Conservation (phyloP, 1,140 invertebrate genomes). For the Drosophila ohnishii region DNA sequence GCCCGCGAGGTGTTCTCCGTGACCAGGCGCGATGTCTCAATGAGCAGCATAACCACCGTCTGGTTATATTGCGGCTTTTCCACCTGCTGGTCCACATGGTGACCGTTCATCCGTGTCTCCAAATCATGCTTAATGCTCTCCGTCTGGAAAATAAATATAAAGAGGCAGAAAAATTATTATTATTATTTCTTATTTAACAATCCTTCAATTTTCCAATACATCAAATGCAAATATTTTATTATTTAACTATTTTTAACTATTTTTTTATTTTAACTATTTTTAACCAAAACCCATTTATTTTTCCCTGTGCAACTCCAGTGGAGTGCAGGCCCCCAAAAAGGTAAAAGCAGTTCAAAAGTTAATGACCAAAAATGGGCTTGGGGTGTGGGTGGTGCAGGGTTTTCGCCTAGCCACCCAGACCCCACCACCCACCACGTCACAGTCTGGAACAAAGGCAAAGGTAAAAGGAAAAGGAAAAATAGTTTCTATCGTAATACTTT, state of each 20-base stretch:
- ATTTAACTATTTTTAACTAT: no score
- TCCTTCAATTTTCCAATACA: no score
- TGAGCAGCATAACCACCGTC: slow-evolving; percentile 87
- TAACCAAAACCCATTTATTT: background rate
- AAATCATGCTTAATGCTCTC: slow-evolving; percentile 80
- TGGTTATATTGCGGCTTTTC: slow-evolving; percentile 90
- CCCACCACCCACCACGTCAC: background rate
- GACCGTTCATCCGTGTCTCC: slow-evolving; percentile 81
- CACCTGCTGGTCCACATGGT: slow-evolving; percentile 88
- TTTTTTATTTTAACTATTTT: no score
- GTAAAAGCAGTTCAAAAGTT: slow-evolving; percentile 73
- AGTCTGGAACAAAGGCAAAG: slow-evolving; percentile 30
- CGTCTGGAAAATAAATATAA: slow-evolving; percentile 56
- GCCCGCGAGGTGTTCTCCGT: slow-evolving; percentile 88
- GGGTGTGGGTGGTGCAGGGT: slow-evolving; percentile 17
- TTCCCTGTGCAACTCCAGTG: slow-evolving; percentile 1
- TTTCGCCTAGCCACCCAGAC: background rate
- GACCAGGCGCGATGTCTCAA: slow-evolving; percentile 87
- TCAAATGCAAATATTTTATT: no score
- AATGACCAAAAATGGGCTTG: slow-evolving; percentile 64
- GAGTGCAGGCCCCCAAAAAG: slow-evolving; percentile 21
- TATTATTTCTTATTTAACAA: no score
- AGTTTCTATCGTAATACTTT: slow-evolving; percentile 65
- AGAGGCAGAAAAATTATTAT: background rate
- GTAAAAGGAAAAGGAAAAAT: slow-evolving; percentile 35